A percentile compares a stretch with the other conserved stretches of the same genome.
phyloP scores from a whole-genome alignment of 2,888 invertebrate species.

The Limnephilus auricula region DNA sequence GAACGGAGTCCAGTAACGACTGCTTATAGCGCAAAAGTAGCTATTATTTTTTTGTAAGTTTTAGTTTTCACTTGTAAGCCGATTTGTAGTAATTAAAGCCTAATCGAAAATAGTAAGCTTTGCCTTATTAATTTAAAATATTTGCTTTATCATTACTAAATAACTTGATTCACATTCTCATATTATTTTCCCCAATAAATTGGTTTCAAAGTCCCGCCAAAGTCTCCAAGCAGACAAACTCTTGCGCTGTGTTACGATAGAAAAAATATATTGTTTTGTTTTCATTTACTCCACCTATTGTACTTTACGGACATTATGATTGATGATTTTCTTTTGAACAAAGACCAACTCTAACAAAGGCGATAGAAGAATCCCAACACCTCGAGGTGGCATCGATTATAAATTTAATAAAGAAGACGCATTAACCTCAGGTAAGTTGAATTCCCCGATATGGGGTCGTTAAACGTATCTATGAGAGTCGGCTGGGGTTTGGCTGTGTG shows the following conservation, averaged over 20 bases:
- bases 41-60: no score
- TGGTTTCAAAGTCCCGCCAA: no score
- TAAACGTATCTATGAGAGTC: neutral
- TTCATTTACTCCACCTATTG: neutral
- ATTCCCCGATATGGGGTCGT: neutral
- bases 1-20: no score
- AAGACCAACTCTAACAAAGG: neutral
- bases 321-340: neutral
- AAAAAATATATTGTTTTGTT: neutral
- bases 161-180: no score
- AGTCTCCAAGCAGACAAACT: neutral
- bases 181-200: no score
- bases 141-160: no score
- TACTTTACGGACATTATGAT: neutral
- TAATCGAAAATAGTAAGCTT: no score
- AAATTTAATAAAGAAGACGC: neutral
- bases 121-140: no score
- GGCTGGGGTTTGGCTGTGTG: slow-evolving; percentile 8
- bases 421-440: slow-evolving; percentile 2
- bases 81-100: no score
- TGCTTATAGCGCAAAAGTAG: no score
- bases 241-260: no score
- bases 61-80: no score
- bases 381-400: neutral
- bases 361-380: neutral